Percentiles rank a stretch among this genome's conserved stretches.
These are phyloP conservation scores for Aldabrachelys gigantea DNA, from an alignment of 2,113 vertebrate genomes.

Conservation along the genomic window DNA sequence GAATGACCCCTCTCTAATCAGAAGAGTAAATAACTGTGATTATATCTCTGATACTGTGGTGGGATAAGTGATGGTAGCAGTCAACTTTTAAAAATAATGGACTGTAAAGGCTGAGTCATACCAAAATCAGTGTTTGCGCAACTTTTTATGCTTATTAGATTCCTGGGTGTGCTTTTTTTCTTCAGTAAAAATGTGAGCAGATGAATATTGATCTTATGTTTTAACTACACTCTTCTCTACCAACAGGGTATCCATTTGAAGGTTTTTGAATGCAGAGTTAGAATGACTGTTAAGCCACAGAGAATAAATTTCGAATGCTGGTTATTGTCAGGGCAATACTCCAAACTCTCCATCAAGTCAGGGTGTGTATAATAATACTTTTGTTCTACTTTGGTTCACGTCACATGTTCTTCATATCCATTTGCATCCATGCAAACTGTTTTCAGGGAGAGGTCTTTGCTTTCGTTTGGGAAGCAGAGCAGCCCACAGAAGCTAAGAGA, in stretches of 20 bases:
- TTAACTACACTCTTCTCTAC: not conserved
- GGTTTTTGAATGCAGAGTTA: not conserved
- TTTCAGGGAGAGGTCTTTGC: constrained; percentile 26
- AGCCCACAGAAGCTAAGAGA: constrained; percentile 4
- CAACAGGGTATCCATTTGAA: not conserved
- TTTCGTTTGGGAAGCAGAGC: constrained; percentile 24
- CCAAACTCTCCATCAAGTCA: not conserved
- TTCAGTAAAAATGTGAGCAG: not conserved
- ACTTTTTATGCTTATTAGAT: not conserved
- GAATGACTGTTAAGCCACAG: not conserved
- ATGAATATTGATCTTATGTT: not conserved
- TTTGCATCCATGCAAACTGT: not conserved
- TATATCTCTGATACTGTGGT: not conserved
- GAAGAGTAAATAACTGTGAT: not conserved
- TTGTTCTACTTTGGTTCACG: constrained; percentile 26
- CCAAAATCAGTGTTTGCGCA: not conserved
- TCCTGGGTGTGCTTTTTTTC: not conserved
- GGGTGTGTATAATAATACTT: not conserved
- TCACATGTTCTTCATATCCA: not conserved
- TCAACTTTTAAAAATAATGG: not conserved
- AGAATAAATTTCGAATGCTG: not conserved
- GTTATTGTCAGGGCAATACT: not conserved
- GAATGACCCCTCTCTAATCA: not conserved
- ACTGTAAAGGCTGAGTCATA: not conserved
- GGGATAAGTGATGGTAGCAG: accelerated